phyloP scores from a whole-genome alignment of 2,113 vertebrate species.

The Cathartes aura region DNA sequence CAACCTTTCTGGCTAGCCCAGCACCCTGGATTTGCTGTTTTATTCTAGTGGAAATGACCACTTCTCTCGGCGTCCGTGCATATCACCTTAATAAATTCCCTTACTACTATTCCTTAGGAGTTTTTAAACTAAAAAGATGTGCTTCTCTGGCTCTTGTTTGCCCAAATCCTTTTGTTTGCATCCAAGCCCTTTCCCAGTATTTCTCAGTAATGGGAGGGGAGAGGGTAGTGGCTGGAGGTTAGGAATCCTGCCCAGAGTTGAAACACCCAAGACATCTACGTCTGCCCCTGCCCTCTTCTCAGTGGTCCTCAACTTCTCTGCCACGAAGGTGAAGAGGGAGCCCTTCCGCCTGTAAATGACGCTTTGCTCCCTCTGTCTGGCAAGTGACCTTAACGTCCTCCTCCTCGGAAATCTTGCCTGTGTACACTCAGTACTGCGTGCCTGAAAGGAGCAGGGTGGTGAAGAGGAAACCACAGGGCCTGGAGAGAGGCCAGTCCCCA shows the following conservation, averaged over 20 bases:
- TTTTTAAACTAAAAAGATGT: not conserved
- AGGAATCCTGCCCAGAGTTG: not conserved
- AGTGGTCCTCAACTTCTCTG: fast-evolving
- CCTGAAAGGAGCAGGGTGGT: not conserved
- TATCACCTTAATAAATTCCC: not conserved
- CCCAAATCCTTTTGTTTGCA: not conserved
- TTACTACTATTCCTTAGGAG: not conserved
- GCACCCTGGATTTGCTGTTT: not conserved
- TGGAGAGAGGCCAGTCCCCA: not conserved
- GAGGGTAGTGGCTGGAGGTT: not conserved
- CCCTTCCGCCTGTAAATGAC: not conserved
- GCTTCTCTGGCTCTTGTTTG: not conserved
- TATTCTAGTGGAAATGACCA: not conserved
- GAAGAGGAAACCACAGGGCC: not conserved
- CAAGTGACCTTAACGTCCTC: not conserved
- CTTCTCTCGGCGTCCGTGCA: not conserved
- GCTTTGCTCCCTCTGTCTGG: not conserved
- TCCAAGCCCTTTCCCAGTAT: not conserved
- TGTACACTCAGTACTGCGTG: not conserved
- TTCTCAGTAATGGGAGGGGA: not conserved
- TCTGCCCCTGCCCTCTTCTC: not conserved
- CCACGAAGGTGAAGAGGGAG: not conserved
- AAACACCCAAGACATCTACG: not conserved
- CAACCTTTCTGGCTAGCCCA: not conserved
- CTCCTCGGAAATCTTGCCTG: fast-evolving